phyloP scores from a whole-genome alignment of 2,113 vertebrate genomes.

The Acanthochromis polyacanthus region DNA sequence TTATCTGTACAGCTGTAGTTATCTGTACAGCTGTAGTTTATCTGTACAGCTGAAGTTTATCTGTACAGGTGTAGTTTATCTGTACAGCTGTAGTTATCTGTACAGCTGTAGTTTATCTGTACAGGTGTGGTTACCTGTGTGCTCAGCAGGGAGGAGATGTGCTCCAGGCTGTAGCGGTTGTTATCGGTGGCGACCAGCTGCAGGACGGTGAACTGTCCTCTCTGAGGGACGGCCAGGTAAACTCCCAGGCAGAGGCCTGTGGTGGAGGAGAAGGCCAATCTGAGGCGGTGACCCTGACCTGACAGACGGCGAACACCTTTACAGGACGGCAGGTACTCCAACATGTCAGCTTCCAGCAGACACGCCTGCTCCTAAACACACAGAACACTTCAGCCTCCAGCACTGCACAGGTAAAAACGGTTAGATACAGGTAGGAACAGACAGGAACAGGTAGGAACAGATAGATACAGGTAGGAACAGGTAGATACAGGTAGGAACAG shows the following conservation, averaged over 20 bases:
- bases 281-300: constrained; percentile 88
- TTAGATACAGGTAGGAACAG: too few relatives aligned
- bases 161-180: constrained; percentile 92
- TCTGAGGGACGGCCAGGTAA: constrained; percentile 88
- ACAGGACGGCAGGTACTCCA: constrained; percentile 91
- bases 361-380: constrained; percentile 90
- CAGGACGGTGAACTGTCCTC: constrained; percentile 94
- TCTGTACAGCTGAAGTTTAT: too few relatives aligned
- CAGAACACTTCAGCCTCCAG: not conserved
- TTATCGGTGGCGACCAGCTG: constrained; percentile 91
- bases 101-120: not conserved
- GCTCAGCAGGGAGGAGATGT: constrained; percentile 91
- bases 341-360: constrained; percentile 91
- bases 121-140: constrained; percentile 86
- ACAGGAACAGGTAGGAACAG: too few relatives aligned
- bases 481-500: too few relatives aligned
- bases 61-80: too few relatives aligned
- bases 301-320: constrained; percentile 84
- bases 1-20: too few relatives aligned
- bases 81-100: too few relatives aligned
- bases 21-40: too few relatives aligned
- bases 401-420: too few relatives aligned
- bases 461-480: too few relatives aligned
- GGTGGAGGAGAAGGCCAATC: constrained; percentile 87
- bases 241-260: constrained; percentile 90